Base-by-base conservation (phyloP, 2,113 vertebrate genomes). In the Speoplatyrhinus poulsoni region DNA sequence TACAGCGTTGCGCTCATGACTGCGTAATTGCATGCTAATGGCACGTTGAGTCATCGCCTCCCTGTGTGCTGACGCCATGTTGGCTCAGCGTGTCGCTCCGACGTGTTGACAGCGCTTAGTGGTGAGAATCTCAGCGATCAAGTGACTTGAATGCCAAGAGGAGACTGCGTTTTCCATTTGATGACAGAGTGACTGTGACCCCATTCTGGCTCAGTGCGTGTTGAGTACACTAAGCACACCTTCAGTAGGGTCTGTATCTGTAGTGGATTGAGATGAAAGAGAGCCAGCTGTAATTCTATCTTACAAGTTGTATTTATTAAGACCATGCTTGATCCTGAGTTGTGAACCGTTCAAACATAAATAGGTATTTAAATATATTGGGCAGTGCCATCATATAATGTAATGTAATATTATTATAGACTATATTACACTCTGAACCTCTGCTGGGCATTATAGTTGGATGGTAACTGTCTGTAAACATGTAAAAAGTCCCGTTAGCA, bases 381-480 rank as follows among this genome's bases (percentile, higher is more conserved):
- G 55, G 79, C 71, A 57, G 82, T 61, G 66, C 67, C 16, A 67
- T 41, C 67, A 47, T 26, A 26, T 26, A 26, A 26, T 26, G 26
- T 41, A 73, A 83, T 47, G 46, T 70, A 83, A 76, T 83, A 75
- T 73, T 83, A 74, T 83, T 83, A 79, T 85, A 86, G 77, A 78
- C 55, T 53, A 26, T 26, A 26, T 26, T 26, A 26, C 26, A 26
- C 26, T 26, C 26, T 26, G 26, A 2, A 26, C 1, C 2, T 26
- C 26, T 26, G 26, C 26, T 26, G 26, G 26, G 1, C 26, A 26
- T 26, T 26, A 26, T 26, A 26, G 26, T 26, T 26, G 1, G 26
- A 26, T 2, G 26, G 26, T 2, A 26, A 26, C 26, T 26, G 26
- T 26, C 2, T 26, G 26, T 26, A 26, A 26, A 26, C 26, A 26